Evolutionary conservation across 2,113 vertebrate species (phyloP).

Genomic region (Rousettus leschenaultii): DNA sequence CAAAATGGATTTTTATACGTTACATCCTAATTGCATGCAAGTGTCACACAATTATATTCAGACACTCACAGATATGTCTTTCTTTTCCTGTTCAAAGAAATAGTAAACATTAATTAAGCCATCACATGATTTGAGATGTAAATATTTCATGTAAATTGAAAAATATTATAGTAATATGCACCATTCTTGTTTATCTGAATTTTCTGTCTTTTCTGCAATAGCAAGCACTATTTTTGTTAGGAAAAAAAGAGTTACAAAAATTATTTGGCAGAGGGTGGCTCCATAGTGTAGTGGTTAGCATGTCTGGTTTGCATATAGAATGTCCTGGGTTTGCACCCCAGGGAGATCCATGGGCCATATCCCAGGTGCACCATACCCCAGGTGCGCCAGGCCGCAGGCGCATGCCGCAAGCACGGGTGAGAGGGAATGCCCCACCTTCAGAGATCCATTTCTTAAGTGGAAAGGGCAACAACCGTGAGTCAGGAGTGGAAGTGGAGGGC

Average conservation of each 20-base stretch:
- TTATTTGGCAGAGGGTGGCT: neutral
- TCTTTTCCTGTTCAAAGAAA: conserved; percentile 32
- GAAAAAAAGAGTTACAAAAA: neutral
- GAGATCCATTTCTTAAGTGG: too few relatives aligned
- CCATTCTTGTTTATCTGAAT: neutral
- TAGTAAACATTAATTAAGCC: conserved; percentile 11
- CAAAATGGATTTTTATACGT: neutral
- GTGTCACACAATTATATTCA: neutral
- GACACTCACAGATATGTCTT: neutral
- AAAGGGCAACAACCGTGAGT: too few relatives aligned
- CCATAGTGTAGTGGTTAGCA: too few relatives aligned
- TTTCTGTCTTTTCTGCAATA: conserved; percentile 7
- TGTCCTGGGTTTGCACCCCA: too few relatives aligned
- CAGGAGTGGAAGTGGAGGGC: too few relatives aligned
- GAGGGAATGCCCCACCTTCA: too few relatives aligned
- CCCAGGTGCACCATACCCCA: too few relatives aligned
- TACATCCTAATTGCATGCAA: neutral
- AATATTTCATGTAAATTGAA: neutral
- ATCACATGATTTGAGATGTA: neutral
- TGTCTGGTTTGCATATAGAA: too few relatives aligned
- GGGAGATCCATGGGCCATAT: too few relatives aligned
- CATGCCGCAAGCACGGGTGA: too few relatives aligned
- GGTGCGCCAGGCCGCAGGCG: too few relatives aligned
- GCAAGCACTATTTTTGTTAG: neutral
- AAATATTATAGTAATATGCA: neutral